Evolutionary conservation across 2,113 vertebrate species (phyloP).

Genomic region (mouse (Mus musculus)): GRCm39 chr11:23282501-23283000

Average conservation of each 20-base stretch:
- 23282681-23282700: slow-evolving; percentile 31
- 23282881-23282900: neutral
- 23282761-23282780: neutral
- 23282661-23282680: neutral
- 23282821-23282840: slow-evolving; percentile 4
- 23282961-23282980: neutral
- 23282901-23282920: neutral
- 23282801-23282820: neutral
- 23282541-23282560: slow-evolving; percentile 7
- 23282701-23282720: slow-evolving; percentile 29
- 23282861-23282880: slow-evolving; percentile 32
- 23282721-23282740: neutral
- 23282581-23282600: slow-evolving; percentile 20
- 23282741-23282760: slow-evolving; percentile 8
- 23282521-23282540: slow-evolving; percentile 27
- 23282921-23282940: neutral
- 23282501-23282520: neutral
- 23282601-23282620: neutral
- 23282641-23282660: slow-evolving; percentile 7
- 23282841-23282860: slow-evolving; percentile 5
- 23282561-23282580: slow-evolving; percentile 11
- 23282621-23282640: neutral
- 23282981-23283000: neutral
- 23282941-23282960: neutral
- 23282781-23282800: slow-evolving; percentile 1